Conservation (phyloP, 1,140 invertebrate genomes). For the Pogonognathellus flavescens region DNA sequence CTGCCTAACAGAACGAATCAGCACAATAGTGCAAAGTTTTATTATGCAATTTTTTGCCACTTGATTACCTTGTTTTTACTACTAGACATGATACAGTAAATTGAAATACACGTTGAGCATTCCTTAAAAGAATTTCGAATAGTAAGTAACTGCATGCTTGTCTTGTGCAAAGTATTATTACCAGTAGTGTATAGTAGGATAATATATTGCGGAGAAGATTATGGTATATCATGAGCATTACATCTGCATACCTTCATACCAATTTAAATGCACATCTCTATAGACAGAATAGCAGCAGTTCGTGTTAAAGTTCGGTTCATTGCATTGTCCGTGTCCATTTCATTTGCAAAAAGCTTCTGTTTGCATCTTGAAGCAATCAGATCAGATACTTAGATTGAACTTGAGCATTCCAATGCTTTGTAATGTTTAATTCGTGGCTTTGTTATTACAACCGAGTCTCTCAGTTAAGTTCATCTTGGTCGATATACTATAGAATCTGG, state of each 20-base stretch:
- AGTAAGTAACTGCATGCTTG: neutral
- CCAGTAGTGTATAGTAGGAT: too few relatives aligned
- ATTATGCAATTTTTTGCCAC: constrained; percentile 5
- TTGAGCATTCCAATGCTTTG: neutral
- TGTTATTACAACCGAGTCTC: neutral
- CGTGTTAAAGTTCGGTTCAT: neutral
- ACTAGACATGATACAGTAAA: constrained; percentile 3
- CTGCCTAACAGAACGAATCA: neutral
- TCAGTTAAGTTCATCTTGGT: too few relatives aligned
- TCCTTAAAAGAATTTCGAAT: neutral
- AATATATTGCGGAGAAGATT: too few relatives aligned
- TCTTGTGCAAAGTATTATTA: neutral
- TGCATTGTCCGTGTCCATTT: neutral
- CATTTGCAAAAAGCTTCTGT: neutral
- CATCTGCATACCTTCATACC: neutral
- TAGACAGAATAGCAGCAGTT: neutral
- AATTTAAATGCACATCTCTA: neutral
- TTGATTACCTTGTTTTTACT: constrained; percentile 19
- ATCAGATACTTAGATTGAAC: neutral
- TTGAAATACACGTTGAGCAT: constrained; percentile 12
- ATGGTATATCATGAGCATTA: neutral
- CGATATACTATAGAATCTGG: too few relatives aligned
- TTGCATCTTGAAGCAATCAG: constrained; percentile 16
- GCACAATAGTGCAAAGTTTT: neutral
- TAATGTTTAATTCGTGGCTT: neutral